Conservation (phyloP, 2,113 vertebrate species). For the Antechinus stuartii region DNA sequence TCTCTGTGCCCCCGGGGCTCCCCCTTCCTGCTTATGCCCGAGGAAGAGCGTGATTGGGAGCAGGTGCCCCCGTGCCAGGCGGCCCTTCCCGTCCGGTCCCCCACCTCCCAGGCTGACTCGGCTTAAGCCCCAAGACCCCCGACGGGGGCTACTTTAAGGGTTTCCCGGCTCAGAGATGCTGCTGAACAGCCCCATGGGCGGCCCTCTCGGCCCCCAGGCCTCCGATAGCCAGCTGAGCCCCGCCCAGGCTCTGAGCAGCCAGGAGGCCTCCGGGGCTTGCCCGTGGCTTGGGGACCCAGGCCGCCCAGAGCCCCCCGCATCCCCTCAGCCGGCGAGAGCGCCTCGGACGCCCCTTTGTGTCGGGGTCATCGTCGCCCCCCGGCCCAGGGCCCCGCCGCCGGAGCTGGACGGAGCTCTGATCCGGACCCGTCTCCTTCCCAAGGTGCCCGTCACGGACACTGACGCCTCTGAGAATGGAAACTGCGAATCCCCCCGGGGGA, state of each 20-base stretch:
- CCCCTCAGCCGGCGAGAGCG: too few species aligned
- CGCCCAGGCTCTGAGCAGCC: fast-evolving
- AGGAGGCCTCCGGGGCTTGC: background rate
- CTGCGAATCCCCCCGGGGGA: background rate
- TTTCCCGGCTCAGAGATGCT: background rate
- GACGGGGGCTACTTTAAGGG: background rate
- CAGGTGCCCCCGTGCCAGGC: background rate
- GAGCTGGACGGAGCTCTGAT: background rate
- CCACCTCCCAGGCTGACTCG: background rate
- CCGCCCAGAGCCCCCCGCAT: too few species aligned
- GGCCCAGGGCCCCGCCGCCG: too few species aligned
- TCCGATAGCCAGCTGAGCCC: background rate
- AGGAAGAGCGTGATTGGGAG: background rate
- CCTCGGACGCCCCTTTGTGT: too few species aligned
- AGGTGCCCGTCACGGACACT: background rate
- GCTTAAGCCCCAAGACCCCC: background rate
- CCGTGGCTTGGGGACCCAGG: background rate
- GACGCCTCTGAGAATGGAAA: background rate
- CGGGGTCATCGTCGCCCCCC: too few species aligned
- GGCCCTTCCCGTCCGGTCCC: too few species aligned
- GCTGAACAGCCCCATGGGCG: background rate
- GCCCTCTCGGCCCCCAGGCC: background rate
- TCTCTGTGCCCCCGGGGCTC: background rate
- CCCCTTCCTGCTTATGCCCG: background rate
- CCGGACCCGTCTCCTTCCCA: background rate